These are phyloP conservation scores for Megalops atlanticus DNA, from an alignment of 2,113 vertebrate genomes.

Conservation along the genomic window DNA sequence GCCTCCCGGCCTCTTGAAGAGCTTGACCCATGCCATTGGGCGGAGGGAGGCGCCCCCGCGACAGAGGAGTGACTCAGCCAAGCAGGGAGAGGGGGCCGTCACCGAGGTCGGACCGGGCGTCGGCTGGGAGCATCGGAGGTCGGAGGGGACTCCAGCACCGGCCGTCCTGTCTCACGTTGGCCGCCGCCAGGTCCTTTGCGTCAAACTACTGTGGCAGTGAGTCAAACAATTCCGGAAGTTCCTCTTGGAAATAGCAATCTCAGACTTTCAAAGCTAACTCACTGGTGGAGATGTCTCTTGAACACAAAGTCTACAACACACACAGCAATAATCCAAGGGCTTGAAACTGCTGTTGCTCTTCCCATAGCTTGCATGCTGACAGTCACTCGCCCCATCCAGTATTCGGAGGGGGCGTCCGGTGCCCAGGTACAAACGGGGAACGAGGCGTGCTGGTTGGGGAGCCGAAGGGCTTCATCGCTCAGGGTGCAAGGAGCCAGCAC, in stretches of 20 bases:
- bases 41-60: slow-evolving; percentile 54
- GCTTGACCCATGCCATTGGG: slow-evolving; percentile 93
- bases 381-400: slow-evolving; percentile 59
- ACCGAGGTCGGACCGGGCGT: not conserved
- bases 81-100: not conserved
- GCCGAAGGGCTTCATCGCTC: slow-evolving; percentile 62
- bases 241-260: not conserved
- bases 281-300: not conserved
- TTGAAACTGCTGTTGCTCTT: slow-evolving; percentile 21
- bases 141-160: too few relatives aligned
- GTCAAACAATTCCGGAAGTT: not conserved
- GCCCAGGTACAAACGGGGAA: slow-evolving; percentile 60
- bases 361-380: slow-evolving; percentile 26
- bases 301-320: not conserved
- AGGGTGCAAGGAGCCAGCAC: slow-evolving; percentile 53
- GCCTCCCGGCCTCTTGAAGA: slow-evolving; percentile 86
- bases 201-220: slow-evolving; percentile 16
- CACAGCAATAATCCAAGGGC: slow-evolving; percentile 24
- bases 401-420: slow-evolving; percentile 61
- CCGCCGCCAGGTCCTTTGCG: too few relatives aligned
- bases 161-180: too few relatives aligned
- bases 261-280: not conserved
- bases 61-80: slow-evolving; percentile 29
- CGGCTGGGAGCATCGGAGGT: not conserved
- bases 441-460: slow-evolving; percentile 55